Evolutionary conservation across 2,113 vertebrate genomes (phyloP).

Genomic region (Prolemur simus): DNA sequence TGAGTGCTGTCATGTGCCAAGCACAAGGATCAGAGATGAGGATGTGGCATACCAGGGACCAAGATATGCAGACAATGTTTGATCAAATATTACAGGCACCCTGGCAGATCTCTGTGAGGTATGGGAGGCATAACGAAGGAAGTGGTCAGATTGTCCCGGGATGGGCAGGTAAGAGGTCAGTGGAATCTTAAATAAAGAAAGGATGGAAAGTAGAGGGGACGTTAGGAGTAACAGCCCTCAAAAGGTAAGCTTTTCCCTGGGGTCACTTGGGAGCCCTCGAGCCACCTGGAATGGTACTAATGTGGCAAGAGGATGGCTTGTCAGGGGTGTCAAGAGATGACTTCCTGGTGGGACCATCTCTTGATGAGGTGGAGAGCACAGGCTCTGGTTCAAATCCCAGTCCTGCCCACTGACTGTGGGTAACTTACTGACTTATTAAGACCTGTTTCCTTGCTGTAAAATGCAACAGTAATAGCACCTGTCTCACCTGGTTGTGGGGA

Average conservation of each 20-base stretch:
- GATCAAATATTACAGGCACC: neutral
- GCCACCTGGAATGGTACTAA: neutral
- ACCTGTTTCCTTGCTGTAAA: neutral
- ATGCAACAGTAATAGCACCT: neutral
- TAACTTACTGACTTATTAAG: neutral
- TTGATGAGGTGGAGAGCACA: neutral
- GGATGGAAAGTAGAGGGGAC: neutral
- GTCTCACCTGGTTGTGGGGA: fast-evolving
- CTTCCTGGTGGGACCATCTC: neutral
- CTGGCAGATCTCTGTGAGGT: neutral
- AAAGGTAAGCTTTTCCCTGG: neutral
- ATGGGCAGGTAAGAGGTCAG: neutral
- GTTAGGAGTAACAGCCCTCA: neutral
- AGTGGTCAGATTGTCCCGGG: neutral
- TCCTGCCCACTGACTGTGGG: neutral
- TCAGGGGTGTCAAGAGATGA: too few species aligned
- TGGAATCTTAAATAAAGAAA: neutral
- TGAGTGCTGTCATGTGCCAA: neutral
- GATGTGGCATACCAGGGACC: neutral
- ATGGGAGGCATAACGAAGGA: neutral
- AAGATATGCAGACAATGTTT: neutral
- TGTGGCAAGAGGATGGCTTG: neutral
- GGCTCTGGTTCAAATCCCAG: neutral
- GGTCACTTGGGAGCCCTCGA: neutral
- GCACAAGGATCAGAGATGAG: neutral